These are phyloP conservation scores for Orthosia cruda DNA, from an alignment of 2,888 invertebrate species.

Conservation along the genomic window DNA sequence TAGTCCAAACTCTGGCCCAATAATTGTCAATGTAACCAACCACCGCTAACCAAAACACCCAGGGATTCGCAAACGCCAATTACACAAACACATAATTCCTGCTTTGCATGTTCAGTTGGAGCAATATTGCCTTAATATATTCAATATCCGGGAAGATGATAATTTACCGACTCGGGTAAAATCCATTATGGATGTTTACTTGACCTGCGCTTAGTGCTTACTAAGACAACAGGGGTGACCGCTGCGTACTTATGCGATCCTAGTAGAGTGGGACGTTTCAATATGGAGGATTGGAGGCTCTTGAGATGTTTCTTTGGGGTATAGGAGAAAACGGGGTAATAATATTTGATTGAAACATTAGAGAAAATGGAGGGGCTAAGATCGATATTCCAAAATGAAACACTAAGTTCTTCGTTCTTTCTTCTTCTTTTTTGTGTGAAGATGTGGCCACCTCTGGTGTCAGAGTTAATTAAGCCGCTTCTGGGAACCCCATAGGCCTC, in stretches of 20 bases:
- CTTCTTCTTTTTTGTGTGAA: too few species aligned
- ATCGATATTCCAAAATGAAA: too few species aligned
- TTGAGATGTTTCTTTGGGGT: slow-evolving; percentile 66
- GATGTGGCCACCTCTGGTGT: too few species aligned
- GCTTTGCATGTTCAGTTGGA: slow-evolving; percentile 81
- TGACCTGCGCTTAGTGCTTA: slow-evolving; percentile 91
- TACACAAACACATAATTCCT: slow-evolving; percentile 83
- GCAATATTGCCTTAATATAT: slow-evolving; percentile 90
- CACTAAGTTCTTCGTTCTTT: too few species aligned
- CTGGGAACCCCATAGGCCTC: too few species aligned
- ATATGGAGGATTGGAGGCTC: slow-evolving; percentile 58
- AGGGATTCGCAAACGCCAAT: slow-evolving; percentile 77
- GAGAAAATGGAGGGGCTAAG: too few species aligned
- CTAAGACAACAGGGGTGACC: slow-evolving; percentile 90
- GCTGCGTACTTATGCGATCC: slow-evolving; percentile 76
- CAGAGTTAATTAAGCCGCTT: too few species aligned
- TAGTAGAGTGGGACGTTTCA: slow-evolving; percentile 70
- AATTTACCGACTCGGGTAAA: slow-evolving; percentile 88
- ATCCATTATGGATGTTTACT: slow-evolving; percentile 92
- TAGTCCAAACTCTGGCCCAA: slow-evolving; percentile 28
- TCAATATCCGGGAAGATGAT: slow-evolving; percentile 91
- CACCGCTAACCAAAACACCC: slow-evolving; percentile 78
- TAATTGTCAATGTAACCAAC: slow-evolving; percentile 67
- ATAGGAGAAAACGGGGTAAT: slow-evolving; percentile 19
- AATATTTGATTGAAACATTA: too few species aligned